Conservation (phyloP, 2,797 vertebrate genomes). For the Semaprochilodus insignis region DNA sequence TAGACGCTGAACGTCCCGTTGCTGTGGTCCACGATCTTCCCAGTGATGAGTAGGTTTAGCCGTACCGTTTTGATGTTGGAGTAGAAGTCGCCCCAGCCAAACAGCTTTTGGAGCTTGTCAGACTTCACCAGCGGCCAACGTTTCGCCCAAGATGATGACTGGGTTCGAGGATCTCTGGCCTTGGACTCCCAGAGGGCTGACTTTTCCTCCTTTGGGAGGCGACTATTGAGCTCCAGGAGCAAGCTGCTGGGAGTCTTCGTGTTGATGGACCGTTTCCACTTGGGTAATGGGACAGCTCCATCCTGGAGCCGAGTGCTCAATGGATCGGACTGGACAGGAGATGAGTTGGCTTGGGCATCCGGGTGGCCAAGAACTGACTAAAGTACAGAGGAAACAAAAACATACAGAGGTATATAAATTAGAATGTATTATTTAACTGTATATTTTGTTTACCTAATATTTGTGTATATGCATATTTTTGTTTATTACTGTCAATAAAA, state of each 20-base stretch:
- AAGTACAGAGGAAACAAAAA: not conserved
- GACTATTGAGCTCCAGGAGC: not conserved
- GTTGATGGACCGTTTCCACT: not conserved
- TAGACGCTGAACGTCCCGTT: constrained; percentile 96
- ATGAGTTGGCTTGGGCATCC: not conserved
- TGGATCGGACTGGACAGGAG: not conserved
- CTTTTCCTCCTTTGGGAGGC: not conserved
- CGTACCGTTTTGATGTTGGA: not conserved
- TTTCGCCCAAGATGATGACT: not conserved
- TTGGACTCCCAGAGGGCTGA: not conserved
- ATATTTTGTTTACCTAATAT: no score
- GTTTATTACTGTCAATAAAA: no score
- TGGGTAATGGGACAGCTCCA: not conserved
- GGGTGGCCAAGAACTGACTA: constrained; percentile 1
- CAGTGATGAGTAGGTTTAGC: not conserved
- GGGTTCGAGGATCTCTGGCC: not conserved
- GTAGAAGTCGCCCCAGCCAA: constrained; percentile 12
- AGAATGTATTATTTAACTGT: no score
- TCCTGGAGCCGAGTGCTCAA: not conserved
- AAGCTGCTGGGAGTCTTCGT: not conserved
- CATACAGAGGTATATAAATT: not conserved
- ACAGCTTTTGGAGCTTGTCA: not conserved
- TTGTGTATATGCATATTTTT: no score
- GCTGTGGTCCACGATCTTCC: constrained; percentile 96
- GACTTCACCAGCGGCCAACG: not conserved